These are phyloP conservation scores for Astyanax mexicanus DNA, from an alignment of 2,797 vertebrate genomes.

Conservation along the genomic window DNA sequence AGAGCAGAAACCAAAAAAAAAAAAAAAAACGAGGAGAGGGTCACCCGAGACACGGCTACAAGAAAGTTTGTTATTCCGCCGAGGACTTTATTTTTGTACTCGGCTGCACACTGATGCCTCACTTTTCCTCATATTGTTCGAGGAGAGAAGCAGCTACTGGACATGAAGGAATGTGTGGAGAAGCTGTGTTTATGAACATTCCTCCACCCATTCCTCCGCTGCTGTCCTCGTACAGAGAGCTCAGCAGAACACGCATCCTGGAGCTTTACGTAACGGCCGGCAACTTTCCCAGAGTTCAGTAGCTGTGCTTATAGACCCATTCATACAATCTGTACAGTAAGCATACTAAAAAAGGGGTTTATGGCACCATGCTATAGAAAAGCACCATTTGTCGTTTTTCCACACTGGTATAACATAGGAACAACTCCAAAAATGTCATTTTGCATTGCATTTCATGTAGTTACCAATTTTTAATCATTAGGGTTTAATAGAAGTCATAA, in stretches of 20 bases:
- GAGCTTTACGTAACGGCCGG: background rate
- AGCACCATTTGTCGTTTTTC: too few species aligned
- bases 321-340: too few species aligned
- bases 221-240: conserved; percentile 17
- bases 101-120: conserved; percentile 51
- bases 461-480: too few species aligned
- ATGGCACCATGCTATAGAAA: too few species aligned
- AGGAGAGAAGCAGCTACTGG: conserved; percentile 23
- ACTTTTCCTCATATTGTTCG: conserved; percentile 51
- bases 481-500: too few species aligned
- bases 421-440: too few species aligned
- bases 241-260: conserved; percentile 1
- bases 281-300: conserved; percentile 11
- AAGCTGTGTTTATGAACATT: conserved; percentile 19
- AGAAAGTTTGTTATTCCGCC: conserved; percentile 62
- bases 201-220: background rate
- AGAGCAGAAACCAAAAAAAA: too few species aligned
- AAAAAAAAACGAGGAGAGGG: conserved; percentile 62
- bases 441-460: too few species aligned
- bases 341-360: too few species aligned
- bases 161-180: conserved; percentile 18
- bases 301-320: too few species aligned
- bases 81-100: conserved; percentile 60
- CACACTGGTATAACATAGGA: too few species aligned
- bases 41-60: conserved; percentile 49